Conservation (phyloP, 2,797 vertebrate genomes). For the Octomys mimax region DNA sequence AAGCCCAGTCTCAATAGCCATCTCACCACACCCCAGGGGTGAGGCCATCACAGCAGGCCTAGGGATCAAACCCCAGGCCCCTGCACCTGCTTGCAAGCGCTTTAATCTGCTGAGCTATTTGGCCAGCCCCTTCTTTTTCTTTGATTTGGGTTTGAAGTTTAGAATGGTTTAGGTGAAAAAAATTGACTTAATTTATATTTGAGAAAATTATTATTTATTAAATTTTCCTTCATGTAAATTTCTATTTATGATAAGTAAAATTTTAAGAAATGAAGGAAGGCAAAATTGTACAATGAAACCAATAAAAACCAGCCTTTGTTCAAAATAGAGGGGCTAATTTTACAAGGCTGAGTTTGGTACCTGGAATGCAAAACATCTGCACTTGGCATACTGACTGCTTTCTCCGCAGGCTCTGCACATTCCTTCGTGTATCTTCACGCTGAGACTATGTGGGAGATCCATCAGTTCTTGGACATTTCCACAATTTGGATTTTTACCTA, state of each 20-base stretch:
- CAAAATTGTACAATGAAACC: background rate
- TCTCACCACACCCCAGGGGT: too few relatives aligned
- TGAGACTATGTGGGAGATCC: background rate
- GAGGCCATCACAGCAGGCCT: too few relatives aligned
- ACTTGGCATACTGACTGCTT: background rate
- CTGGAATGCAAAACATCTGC: constrained; percentile 62
- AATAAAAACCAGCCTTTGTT: background rate
- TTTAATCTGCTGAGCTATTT: too few relatives aligned
- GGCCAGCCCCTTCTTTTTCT: background rate
- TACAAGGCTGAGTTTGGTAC: constrained; percentile 33
- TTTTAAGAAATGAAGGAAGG: background rate
- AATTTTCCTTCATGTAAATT: background rate
- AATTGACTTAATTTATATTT: background rate
- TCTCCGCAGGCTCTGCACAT: background rate
- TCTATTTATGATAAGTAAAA: background rate
- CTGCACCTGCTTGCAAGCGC: too few relatives aligned
- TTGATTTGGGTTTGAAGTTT: constrained; percentile 45
- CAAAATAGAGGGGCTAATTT: constrained; percentile 42
- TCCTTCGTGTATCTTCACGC: background rate
- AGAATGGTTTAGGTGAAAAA: constrained; percentile 6
- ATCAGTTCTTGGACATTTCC: background rate
- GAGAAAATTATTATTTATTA: constrained; percentile 51
- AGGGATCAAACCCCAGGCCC: too few relatives aligned
- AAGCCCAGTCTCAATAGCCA: too few relatives aligned
- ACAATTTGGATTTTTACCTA: constrained; percentile 6